phyloP scores from a whole-genome alignment of 1,140 invertebrate genomes.

The Scaptomyza montana region DNA sequence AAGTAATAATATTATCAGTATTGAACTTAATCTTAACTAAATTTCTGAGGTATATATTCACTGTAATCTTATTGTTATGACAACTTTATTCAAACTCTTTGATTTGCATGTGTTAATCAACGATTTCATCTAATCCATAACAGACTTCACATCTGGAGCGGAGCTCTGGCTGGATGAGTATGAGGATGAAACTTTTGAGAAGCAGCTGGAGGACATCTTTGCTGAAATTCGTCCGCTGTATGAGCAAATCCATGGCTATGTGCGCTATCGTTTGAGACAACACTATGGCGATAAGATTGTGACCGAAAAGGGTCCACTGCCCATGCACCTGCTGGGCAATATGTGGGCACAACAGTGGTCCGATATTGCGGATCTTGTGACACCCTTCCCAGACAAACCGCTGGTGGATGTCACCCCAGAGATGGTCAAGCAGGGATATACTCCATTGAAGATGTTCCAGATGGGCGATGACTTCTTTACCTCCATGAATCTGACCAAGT shows the following conservation, averaged over 20 bases:
- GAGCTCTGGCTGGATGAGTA: constrained; percentile 87
- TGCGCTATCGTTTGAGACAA: constrained; percentile 89
- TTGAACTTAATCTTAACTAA: no score
- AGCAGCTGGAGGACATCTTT: constrained; percentile 86
- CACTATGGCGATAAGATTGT: constrained; percentile 89
- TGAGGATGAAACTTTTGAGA: constrained; percentile 86
- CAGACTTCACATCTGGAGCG: constrained; percentile 86
- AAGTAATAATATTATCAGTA: constrained; percentile 26
- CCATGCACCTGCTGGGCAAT: constrained; percentile 96
- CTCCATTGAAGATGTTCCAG: constrained; percentile 90
- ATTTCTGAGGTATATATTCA: no score
- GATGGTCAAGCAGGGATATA: constrained; percentile 90
- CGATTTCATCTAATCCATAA: neutral
- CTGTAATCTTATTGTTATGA: no score
- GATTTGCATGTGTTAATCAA: no score
- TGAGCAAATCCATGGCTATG: constrained; percentile 90
- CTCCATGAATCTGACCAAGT: constrained; percentile 91
- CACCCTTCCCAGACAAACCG: constrained; percentile 90
- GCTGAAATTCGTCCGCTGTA: constrained; percentile 87
- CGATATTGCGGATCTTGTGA: constrained; percentile 87
- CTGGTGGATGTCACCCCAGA: constrained; percentile 89
- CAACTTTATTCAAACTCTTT: no score
- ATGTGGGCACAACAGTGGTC: constrained; percentile 97
- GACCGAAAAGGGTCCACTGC: constrained; percentile 91
- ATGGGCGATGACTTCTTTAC: constrained; percentile 94